Base-by-base conservation (phyloP, 2,888 invertebrate species). In the Papilio gigon region DNA sequence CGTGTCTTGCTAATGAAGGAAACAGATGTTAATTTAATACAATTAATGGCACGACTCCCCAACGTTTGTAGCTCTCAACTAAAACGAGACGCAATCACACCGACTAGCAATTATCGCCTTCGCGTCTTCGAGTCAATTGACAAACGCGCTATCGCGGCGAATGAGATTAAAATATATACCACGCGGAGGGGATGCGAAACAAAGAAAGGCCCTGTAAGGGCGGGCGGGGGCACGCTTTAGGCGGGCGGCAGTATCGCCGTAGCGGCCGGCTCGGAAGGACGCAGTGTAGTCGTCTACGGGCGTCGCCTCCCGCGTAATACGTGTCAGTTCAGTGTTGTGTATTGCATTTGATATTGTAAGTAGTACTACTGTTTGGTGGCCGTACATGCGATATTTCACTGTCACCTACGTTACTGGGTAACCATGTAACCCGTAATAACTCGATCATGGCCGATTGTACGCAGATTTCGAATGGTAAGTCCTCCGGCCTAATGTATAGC, bases 181-280 rank as follows among this genome's bases (percentile, higher is more conserved):
- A 83, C 76, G 80, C 79, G 80, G 82, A 79, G 83, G 84, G 84
- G 81, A 80, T 83, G 85, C 84, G 90, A 90, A 90, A 92, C 91
- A 92, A 92, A 91, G 91, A 88, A 90, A 88, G 84, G 74, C 81
- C 83, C 82, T 78, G 82, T 77, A 81, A 80, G 85, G 89, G 86
- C 87, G 88, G 89, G 86, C 84, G 87, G 90, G 89, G 87, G 77
- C 76, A 75, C 74, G 74, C 75, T 74, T 74, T 78, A 77, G 85
- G 82, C 84, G 84, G 85, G 81, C 82, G 84, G 77, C 83, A 89
- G 90, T 89, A 77, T 76, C 80, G 84, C 85, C 85, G 86, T 84
- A 84, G 79, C 83, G 67, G 69, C 82, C 87, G 86, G 84, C 84
- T 75, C 65, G 74, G 78, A 50, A 74, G 73, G 80, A 81, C 85